These are phyloP conservation scores for Potorous gilbertii DNA, from an alignment of 2,797 vertebrate genomes.

Conservation along the genomic window DNA sequence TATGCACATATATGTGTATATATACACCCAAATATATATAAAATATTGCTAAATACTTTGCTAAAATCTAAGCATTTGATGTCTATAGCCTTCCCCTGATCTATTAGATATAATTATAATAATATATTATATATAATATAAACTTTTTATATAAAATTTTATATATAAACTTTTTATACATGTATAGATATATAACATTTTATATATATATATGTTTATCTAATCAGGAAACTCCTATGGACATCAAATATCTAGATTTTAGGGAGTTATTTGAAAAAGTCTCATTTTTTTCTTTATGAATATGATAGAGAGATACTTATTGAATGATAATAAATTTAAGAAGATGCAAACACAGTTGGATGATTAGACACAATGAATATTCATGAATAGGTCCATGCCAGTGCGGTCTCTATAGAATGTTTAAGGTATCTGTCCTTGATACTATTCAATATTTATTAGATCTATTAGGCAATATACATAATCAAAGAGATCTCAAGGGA, in stretches of 20 bases:
- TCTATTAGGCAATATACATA: too few relatives aligned
- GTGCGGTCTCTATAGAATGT: too few relatives aligned
- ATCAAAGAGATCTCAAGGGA: too few relatives aligned
- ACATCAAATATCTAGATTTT: background rate
- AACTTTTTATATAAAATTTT: background rate
- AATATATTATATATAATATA: background rate
- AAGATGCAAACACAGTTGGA: background rate
- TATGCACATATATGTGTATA: too few relatives aligned
- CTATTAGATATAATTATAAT: background rate
- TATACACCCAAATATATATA: background rate
- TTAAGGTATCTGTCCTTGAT: too few relatives aligned
- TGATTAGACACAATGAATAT: background rate
- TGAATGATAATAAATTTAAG: background rate
- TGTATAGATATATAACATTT: background rate
- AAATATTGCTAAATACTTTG: background rate
- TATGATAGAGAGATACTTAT: background rate
- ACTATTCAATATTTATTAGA: too few relatives aligned
- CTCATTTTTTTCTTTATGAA: background rate
- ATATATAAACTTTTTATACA: background rate
- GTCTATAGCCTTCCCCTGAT: background rate
- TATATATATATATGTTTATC: background rate
- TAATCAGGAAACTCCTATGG: too few relatives aligned
- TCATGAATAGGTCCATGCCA: too few relatives aligned
- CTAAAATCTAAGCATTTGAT: background rate
- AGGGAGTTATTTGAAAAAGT: background rate